Conservation (phyloP, 92 coral and sea anemone genomes). For the Paramuricea clavata region DNA sequence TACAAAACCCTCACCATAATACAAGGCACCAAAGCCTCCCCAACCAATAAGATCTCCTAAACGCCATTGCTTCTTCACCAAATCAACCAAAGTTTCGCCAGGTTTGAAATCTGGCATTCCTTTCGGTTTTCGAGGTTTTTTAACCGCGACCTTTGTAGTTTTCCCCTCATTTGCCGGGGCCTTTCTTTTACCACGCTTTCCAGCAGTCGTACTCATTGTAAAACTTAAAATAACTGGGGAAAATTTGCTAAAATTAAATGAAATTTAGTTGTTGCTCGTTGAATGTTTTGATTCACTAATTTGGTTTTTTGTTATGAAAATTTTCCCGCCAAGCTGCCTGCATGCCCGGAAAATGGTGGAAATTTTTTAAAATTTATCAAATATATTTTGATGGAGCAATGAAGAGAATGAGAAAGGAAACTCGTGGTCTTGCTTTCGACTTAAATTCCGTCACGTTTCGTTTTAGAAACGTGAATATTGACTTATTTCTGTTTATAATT, state of each 20-base stretch:
- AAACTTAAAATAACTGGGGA: neutral
- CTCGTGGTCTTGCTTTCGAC: too few species aligned
- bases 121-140: conserved; percentile 85
- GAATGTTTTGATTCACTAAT: neutral
- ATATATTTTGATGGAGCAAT: neutral
- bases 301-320: neutral
- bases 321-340: conserved; percentile 18
- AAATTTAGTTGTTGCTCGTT: neutral
- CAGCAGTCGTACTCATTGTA: conserved; percentile 53
- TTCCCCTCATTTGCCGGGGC: conserved; percentile 54
- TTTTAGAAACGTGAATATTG: neutral
- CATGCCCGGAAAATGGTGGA: conserved; percentile 7
- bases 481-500: too few species aligned
- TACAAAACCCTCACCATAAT: conserved; percentile 71
- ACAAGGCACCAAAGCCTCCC: conserved; percentile 99
- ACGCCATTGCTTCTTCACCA: conserved; percentile 84
- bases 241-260: neutral
- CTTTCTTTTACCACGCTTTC: conserved; percentile 60
- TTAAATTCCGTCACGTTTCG: neutral
- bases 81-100: conserved; percentile 82
- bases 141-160: conserved; percentile 63
- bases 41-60: conserved; percentile 90
- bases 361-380: neutral
- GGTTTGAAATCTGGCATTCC: conserved; percentile 90
- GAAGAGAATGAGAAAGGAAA: too few species aligned